phyloP scores from a whole-genome alignment of 1,140 invertebrate species.

The Pomphorhynchus laevis region DNA sequence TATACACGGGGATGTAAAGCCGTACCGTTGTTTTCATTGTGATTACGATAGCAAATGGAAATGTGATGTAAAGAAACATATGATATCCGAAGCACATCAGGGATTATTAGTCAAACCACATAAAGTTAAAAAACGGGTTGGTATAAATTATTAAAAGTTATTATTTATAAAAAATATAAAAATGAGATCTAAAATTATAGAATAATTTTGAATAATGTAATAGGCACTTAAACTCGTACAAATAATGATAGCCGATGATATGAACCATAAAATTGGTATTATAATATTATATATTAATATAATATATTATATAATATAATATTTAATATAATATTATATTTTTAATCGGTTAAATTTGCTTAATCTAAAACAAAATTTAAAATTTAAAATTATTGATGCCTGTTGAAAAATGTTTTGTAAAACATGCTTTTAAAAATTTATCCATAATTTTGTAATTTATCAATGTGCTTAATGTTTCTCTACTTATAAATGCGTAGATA shows the following conservation, averaged over 20 bases:
- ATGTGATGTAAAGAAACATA: slow-evolving; percentile 20
- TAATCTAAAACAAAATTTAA: too few species aligned
- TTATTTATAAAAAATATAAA: neutral
- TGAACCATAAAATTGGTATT: neutral
- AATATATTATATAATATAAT: too few species aligned
- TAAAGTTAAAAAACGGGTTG: slow-evolving; percentile 7
- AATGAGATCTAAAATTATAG: neutral
- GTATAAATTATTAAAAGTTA: slow-evolving; percentile 7
- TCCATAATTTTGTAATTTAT: too few species aligned
- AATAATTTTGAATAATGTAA: slow-evolving; percentile 1
- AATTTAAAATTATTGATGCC: too few species aligned
- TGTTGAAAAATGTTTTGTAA: too few species aligned
- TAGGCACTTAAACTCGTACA: slow-evolving; percentile 7
- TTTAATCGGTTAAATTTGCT: too few species aligned
- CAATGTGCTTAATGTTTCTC: too few species aligned
- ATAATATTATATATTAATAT: too few species aligned
- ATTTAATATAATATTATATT: too few species aligned
- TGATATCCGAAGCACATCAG: slow-evolving; percentile 13
- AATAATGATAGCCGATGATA: slow-evolving; percentile 6
- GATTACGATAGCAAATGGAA: slow-evolving; percentile 18
- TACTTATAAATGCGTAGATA: too few species aligned
- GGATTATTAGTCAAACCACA: too few species aligned
- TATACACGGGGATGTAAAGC: slow-evolving; percentile 18
- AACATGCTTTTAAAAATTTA: too few species aligned
- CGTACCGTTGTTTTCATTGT: slow-evolving; percentile 17